These are phyloP conservation scores for Tipula confusa DNA, from an alignment of 2,888 invertebrate species.

Conservation along the genomic window DNA sequence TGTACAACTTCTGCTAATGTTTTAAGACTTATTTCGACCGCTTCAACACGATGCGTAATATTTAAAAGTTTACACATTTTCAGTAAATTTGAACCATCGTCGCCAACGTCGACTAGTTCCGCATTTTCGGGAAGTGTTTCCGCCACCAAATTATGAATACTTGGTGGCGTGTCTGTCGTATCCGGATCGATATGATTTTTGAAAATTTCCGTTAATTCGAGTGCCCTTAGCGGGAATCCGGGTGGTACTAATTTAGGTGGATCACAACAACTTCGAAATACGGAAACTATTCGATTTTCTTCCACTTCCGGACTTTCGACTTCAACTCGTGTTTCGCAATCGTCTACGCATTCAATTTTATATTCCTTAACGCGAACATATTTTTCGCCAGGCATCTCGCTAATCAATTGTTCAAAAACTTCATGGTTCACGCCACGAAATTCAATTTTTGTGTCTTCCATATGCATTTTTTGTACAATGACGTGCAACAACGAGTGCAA, in stretches of 20 bases:
- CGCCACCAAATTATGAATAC: constrained; percentile 31
- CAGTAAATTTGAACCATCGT: not conserved
- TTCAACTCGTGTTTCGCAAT: not conserved
- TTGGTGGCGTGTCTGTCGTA: not conserved
- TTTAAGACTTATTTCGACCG: constrained; percentile 31
- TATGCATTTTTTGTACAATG: constrained; percentile 42
- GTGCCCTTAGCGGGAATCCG: constrained; percentile 28
- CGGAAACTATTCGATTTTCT: not conserved
- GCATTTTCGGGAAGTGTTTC: constrained; percentile 29
- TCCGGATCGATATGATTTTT: not conserved
- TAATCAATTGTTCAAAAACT: constrained; percentile 29
- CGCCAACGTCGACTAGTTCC: constrained; percentile 13
- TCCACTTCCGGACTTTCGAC: not conserved
- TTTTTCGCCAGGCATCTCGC: not conserved
- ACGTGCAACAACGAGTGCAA: constrained; percentile 44
- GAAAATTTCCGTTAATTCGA: not conserved
- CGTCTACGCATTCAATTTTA: not conserved
- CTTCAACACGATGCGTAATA: constrained; percentile 32
- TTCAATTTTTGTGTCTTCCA: constrained; percentile 41
- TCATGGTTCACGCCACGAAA: constrained; percentile 32
- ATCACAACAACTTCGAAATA: not conserved
- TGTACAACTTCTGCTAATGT: not conserved
- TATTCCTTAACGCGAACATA: constrained; percentile 31
- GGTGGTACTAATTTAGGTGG: not conserved
- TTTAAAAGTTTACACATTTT: constrained; percentile 32